Conservation (phyloP, 2,113 vertebrate species). For the Toxostoma redivivum region DNA sequence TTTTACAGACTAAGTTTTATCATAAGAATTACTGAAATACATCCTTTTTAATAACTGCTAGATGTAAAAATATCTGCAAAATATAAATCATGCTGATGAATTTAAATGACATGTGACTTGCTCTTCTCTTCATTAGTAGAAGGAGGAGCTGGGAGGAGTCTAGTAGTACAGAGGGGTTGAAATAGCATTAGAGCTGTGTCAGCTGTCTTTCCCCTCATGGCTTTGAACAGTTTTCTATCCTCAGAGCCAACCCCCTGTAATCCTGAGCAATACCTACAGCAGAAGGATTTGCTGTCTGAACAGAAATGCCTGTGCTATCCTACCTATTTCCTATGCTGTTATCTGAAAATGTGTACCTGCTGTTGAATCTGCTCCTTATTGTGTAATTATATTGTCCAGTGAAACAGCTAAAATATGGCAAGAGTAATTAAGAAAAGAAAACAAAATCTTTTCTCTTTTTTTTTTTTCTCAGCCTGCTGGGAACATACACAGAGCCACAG, state of each 20-base stretch:
- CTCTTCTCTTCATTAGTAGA: not conserved
- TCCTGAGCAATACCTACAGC: not conserved
- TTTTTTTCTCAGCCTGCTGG: not conserved
- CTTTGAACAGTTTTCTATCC: not conserved
- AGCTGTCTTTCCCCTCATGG: not conserved
- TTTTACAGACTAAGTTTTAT: not conserved
- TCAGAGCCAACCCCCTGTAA: not conserved
- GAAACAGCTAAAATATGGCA: slow-evolving; percentile 40
- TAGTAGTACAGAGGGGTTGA: not conserved
- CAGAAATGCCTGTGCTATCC: not conserved
- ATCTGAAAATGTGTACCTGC: not conserved
- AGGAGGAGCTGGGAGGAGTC: not conserved
- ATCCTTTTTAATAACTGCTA: not conserved
- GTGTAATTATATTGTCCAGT: slow-evolving; percentile 1
- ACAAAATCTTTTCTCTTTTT: not conserved
- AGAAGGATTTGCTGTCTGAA: not conserved
- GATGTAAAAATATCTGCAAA: not conserved
- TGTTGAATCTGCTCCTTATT: not conserved
- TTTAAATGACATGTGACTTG: not conserved
- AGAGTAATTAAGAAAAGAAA: slow-evolving; percentile 30
- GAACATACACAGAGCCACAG: not conserved
- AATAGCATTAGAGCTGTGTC: not conserved
- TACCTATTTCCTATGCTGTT: not conserved
- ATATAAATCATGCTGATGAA: not conserved
- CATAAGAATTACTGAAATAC: not conserved